Evolutionary conservation across 2,113 vertebrate species (phyloP), one percentile per base, ranked within the genome.

Genomic region (Procavia capensis): DNA sequence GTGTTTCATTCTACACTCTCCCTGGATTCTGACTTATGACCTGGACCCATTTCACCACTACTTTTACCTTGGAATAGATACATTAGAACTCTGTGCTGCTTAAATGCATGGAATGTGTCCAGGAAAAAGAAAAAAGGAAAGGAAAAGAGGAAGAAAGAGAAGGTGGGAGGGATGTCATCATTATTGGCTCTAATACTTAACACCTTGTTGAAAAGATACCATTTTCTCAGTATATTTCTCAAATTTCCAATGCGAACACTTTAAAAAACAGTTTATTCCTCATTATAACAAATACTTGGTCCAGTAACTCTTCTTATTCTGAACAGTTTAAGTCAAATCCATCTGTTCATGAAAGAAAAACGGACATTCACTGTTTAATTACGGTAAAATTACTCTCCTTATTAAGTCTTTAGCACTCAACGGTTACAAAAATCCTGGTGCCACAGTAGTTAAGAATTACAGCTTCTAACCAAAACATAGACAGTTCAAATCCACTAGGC

Each of bases 271-370:
- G 6, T 8, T 82, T 79, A n/a, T 91, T 76, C 47, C 27, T 75
- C 50, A 6, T 45, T 39, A 43, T 91, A 19, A 41, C 41, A 66
- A 54, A 70, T 1, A 1, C 4, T 50, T 75, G 11, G 25, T 61
- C 50, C 41, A n/a, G 29, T 50, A 91, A 31, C 19, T 70, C 24
- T 93, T 80, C 82, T 76, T 25, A 81, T 47, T 54, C 41, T 24
- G 43, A 94, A 22, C 34, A 88, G 25, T 20, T 93, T 54, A 80
- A 88, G 70, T 84, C 68, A 87, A 81, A 90, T 16, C 57, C 27
- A 41, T n/a, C 27, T 68, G 47, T 72, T 96, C 63, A 50, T 9
- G 8, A 54, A 10, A 68, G 29, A 92, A 27, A 92, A 89, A 70
- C 22, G 22, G n/a, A 57, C n/a, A 41, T 75, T 64, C 45, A n/a